A percentile compares a stretch with the other conserved stretches of the same genome.
phyloP scores from a whole-genome alignment of 2,888 invertebrate genomes.

The Mythimna pallens region DNA sequence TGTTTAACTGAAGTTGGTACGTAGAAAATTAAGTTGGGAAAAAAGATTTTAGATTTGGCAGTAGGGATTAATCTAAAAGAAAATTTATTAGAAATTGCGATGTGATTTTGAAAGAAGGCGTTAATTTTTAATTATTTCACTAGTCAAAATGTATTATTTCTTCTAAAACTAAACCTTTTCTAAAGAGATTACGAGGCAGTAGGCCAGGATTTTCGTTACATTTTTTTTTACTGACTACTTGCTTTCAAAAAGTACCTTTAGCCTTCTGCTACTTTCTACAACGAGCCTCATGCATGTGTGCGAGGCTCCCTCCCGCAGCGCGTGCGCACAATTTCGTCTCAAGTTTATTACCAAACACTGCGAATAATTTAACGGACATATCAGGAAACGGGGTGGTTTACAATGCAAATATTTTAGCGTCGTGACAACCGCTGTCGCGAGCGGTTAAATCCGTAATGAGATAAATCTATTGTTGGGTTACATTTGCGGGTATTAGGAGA shows the following conservation, averaged over 20 bases:
- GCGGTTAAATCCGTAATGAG: slow-evolving; percentile 79
- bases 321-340: slow-evolving; percentile 70
- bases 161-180: background rate
- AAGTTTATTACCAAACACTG: slow-evolving; percentile 73
- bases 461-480: slow-evolving; percentile 69
- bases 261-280: slow-evolving; percentile 32
- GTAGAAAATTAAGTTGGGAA: background rate
- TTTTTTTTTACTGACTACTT: background rate
- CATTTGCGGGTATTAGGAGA: slow-evolving; percentile 60
- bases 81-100: background rate
- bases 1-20: background rate
- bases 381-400: slow-evolving; percentile 75
- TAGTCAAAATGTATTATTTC: background rate
- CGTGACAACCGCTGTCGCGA: slow-evolving; percentile 77
- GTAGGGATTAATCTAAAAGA: background rate
- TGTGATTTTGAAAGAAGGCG: background rate
- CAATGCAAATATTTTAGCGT: slow-evolving; percentile 75
- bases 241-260: background rate
- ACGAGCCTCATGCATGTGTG: slow-evolving; percentile 20
- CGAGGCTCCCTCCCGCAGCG: slow-evolving; percentile 70
- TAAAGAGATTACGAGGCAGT: background rate
- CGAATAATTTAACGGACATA: slow-evolving; percentile 75
- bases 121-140: background rate
- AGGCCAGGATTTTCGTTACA: background rate
- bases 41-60: background rate